Evolutionary conservation across 1,140 invertebrate species (phyloP), one percentile per base, ranked within the genome.

Genomic region (Chironomus striatipennis): DNA sequence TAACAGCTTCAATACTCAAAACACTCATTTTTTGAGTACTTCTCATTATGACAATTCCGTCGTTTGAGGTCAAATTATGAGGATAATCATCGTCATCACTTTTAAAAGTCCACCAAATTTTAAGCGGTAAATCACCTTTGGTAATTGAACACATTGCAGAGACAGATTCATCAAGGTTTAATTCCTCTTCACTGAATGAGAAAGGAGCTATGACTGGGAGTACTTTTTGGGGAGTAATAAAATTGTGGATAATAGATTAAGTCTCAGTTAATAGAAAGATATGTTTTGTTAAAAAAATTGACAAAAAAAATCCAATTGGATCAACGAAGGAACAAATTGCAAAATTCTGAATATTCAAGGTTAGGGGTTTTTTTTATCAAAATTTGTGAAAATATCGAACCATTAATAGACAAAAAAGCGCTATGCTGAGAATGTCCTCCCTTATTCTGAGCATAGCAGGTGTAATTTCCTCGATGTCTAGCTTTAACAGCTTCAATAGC

Each of bases 81-180:
- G 17, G 17, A 57, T 12, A 57, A 4, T 18, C 20, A 20, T 70
- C 18, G 0, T 20, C 65, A 70, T 20, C 9, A 20, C 79, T 75
- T 74, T 90, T 88, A 73, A 90, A 83, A 75, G 81, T 81, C 90
- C 90, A 92, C 72, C 83, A 79, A 57, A 89, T 86, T 76, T 82
- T 83, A 18, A 90, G 79, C 1, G 88, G 88, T 74, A 87, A 81
- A 79, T 89, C 89, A 17, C 90, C 90, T 79, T 88, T 87, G 74
- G 86, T 82, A 74, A 90, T 86, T 42, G 87, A 86, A 81, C 91
- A 93, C 5, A 86, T 87, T 10, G 92, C 81, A 70, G 88, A 87
- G 5, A 88, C 87, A 74, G 88, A 87, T 76, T 90, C 86, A 18
- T 89, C 89, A 76, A 88, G 86, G 78, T 88, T 86, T 12, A 89